Base-by-base conservation (phyloP, 2,797 vertebrate genomes). In the Hirundo rustica region DNA sequence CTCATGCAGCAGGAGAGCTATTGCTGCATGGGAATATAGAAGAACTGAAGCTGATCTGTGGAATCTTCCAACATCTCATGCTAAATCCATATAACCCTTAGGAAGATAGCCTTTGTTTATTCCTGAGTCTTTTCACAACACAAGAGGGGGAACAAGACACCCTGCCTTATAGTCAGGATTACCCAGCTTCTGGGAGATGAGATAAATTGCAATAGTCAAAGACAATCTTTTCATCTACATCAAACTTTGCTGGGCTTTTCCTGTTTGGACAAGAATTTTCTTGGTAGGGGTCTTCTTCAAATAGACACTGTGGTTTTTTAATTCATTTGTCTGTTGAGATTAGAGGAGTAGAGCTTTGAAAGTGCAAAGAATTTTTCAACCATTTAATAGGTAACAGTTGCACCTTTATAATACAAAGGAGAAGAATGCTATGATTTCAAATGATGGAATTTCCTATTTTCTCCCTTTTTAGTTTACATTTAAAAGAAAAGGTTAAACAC, bases 161-260 rank as follows among this genome's bases (percentile, higher is more conserved):
- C 80, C 73, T 93, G 77, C 71, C 55, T 95, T 95, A 27, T 25
- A 60, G 55, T 60, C 34, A 86, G 66, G 79, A 94, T 96, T 91
- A 91, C 16, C 22, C 36, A 88, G 3, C 55, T 93, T 88, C 84
- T 65, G 26, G 47, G 36, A 77, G 25, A 50, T 88, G 70, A 88
- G 83, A 89, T 75, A 55, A 64, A 64, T n/a, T 81, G 70, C 83
- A 81, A 17, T 51, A 88, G 55, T 57, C 62, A 75, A 81, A 81
- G 76, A 25, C 70, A 86, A 36, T 82, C 74, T 86, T 82, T 92
- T 89, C 34, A 89, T 50, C 42, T 74, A 12, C n/a, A 44, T 64
- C 44, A 84, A 42, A 91, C 85, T 93, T 90, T 55, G 20, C 32
- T 81, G 55, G 80, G 51, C 47, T 86, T 78, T 92, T 57, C 44